phyloP scores from a whole-genome alignment of 2,113 vertebrate species.

The Oncorhynchus kisutch region DNA sequence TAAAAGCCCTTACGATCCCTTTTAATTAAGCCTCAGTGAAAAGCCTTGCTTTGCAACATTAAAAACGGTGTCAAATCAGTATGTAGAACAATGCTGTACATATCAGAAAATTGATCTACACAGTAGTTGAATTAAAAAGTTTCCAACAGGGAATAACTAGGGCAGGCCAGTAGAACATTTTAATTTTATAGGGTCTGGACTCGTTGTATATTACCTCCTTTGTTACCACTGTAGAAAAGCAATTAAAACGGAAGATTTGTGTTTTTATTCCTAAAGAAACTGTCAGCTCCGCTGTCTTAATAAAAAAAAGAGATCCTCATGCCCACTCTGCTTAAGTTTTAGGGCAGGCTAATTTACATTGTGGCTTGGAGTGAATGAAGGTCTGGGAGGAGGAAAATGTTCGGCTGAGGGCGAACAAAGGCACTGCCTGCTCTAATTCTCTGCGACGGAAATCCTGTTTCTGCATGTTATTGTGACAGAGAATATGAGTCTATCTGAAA shows the following conservation, averaged over 20 bases:
- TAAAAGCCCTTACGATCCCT: conserved; percentile 60
- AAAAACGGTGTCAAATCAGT: conserved; percentile 72
- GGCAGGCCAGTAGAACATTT: conserved; percentile 75
- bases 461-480: conserved; percentile 20
- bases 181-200: conserved; percentile 54
- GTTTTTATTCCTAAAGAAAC: conserved; percentile 45
- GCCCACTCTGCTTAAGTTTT: conserved; percentile 35
- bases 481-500: conserved; percentile 25
- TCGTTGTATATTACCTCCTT: conserved; percentile 65
- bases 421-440: conserved; percentile 18
- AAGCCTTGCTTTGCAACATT: conserved; percentile 66
- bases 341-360: conserved; percentile 42
- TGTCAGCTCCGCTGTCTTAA: conserved; percentile 35
- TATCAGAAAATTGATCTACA: conserved; percentile 82
- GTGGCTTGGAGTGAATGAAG: conserved; percentile 40
- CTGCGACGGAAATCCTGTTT: conserved; percentile 24
- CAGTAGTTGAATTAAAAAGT: conserved; percentile 76
- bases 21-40: conserved; percentile 69
- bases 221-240: conserved; percentile 71
- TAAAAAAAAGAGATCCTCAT: conserved; percentile 3
- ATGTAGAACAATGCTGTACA: conserved; percentile 77
- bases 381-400: conserved; percentile 41
- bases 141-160: conserved; percentile 67
- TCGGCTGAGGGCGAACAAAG: not conserved
- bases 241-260: conserved; percentile 70